phyloP scores from a whole-genome alignment of 64 coral and sea anemone species.

The Acropora tenuis region DNA sequence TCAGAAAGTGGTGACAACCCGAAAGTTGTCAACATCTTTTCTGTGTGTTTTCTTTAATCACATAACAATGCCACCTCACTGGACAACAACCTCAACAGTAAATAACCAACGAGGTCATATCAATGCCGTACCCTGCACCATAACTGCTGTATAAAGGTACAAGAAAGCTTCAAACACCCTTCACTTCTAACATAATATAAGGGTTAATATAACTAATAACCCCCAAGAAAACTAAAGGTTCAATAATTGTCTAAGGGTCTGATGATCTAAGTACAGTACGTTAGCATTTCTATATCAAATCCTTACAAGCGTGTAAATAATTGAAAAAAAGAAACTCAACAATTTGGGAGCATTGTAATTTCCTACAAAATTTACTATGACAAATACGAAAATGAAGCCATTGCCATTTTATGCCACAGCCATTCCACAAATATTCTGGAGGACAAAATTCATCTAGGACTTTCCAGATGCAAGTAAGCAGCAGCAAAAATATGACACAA shows the following conservation, averaged over 20 bases:
- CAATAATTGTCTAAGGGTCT: background rate
- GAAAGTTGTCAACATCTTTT: no score
- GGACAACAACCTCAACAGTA: no score
- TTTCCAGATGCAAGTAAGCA: background rate
- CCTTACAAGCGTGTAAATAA: background rate
- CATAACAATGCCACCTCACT: no score
- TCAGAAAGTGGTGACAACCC: no score
- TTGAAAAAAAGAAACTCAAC: background rate
- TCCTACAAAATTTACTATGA: background rate
- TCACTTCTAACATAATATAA: no score
- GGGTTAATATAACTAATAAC: background rate
- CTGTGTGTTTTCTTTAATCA: no score
- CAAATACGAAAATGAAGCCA: background rate
- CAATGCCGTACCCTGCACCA: no score
- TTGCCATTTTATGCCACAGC: no score
- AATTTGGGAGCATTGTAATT: background rate
- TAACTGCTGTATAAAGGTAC: background rate
- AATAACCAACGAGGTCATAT: no score
- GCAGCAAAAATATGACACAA: background rate
- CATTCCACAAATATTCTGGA: conserved; percentile 5
- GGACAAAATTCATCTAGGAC: no score
- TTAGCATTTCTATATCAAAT: background rate
- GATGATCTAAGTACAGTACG: background rate
- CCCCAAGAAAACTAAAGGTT: background rate
- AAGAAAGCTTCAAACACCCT: no score